Conservation (phyloP, 2,113 vertebrate species). For the Coryphaenoides rupestris region DNA sequence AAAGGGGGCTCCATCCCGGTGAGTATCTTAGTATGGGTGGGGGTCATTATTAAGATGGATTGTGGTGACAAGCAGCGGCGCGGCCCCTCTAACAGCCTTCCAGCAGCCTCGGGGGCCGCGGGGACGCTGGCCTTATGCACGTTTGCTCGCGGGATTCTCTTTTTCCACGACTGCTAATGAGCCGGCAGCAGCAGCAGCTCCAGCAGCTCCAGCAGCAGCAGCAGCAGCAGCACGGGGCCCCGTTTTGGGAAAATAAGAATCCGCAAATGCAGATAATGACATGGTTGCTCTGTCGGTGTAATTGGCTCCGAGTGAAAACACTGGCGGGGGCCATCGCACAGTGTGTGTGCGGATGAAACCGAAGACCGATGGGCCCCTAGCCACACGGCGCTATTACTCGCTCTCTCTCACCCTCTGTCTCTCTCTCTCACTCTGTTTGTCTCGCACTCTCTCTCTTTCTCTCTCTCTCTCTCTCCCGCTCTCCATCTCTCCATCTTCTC, state of each 20-base stretch:
- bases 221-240: too few relatives aligned
- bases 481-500: neutral
- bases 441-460: too few relatives aligned
- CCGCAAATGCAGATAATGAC: slow-evolving; percentile 66
- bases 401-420: too few relatives aligned
- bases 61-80: slow-evolving; percentile 64
- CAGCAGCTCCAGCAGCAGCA: too few relatives aligned
- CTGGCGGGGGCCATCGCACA: slow-evolving; percentile 13
- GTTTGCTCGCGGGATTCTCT: slow-evolving; percentile 46
- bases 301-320: slow-evolving; percentile 66
- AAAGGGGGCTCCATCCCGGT: slow-evolving; percentile 42
- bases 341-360: slow-evolving; percentile 10
- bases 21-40: slow-evolving; percentile 58
- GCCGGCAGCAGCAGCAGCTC: slow-evolving; percentile 50
- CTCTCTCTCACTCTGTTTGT: slow-evolving; percentile 7
- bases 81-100: slow-evolving; percentile 51
- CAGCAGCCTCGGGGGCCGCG: slow-evolving; percentile 48
- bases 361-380: slow-evolving; percentile 2
- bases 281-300: slow-evolving; percentile 66
- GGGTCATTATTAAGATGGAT: slow-evolving; percentile 69
- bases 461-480: neutral
- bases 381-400: neutral
- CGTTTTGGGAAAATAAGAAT: slow-evolving; percentile 58
- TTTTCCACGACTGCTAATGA: slow-evolving; percentile 55
- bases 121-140: slow-evolving; percentile 57